Conservation (phyloP, 2,888 invertebrate genomes). For the Quadriops clusia region DNA sequence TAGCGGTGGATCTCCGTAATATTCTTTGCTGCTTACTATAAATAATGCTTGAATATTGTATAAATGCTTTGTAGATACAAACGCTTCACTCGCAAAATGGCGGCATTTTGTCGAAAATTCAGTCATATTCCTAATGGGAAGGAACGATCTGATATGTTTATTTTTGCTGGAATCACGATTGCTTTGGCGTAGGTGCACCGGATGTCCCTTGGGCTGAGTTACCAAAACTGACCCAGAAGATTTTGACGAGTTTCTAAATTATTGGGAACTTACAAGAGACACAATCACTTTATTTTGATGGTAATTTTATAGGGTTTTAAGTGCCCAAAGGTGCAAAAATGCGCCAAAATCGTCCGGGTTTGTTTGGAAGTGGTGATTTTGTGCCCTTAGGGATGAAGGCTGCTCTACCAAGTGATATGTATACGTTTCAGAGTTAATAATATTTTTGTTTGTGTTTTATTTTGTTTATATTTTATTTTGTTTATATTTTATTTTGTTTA, state of each 20-base stretch:
- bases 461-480: no score
- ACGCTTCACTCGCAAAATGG: slow-evolving; percentile 6
- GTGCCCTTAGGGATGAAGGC: background rate
- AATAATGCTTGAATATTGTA: slow-evolving; percentile 5
- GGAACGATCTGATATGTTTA: slow-evolving; percentile 28
- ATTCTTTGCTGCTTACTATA: slow-evolving; percentile 2
- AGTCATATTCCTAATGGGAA: slow-evolving; percentile 8
- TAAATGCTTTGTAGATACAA: slow-evolving; percentile 8
- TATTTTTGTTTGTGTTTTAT: no score
- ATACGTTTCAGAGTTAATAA: slow-evolving; percentile 1
- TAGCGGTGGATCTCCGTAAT: slow-evolving; percentile 20
- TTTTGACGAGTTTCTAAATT: background rate
- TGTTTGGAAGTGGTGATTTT: background rate
- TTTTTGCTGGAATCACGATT: slow-evolving; percentile 11
- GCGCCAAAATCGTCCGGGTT: background rate
- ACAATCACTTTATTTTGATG: slow-evolving; percentile 25
- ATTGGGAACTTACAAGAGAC: slow-evolving; percentile 23
- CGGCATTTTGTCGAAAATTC: no score
- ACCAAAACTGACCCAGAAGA: no score
- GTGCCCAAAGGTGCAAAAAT: background rate
- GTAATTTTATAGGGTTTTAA: slow-evolving; percentile 2
- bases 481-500: no score
- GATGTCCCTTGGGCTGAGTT: no score
- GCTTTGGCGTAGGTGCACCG: background rate
- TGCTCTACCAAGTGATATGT: background rate